Evolutionary conservation across 2,113 vertebrate genomes (phyloP), one percentile per base, ranked within the genome.

Genomic region (Vireo altiloquus): DNA sequence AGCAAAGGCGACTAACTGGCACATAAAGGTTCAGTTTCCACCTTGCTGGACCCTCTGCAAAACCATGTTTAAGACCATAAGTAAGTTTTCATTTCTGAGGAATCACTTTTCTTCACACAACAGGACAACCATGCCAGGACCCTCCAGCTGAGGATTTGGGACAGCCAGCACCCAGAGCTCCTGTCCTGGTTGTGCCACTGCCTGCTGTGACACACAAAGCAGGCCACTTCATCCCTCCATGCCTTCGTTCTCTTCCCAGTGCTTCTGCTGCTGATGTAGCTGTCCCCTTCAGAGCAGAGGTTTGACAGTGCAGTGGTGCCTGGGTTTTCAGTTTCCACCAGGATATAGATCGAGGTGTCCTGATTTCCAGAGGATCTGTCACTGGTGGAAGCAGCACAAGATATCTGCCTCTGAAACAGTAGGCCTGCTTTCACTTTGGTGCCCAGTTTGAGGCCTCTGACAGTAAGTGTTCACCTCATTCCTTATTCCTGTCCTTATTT

Each of bases 401-500:
- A 15, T 77, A 2, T 17, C 81, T 79, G 31, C 49, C 76, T 75
- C 68, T 69, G 88, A 53, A 59, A 33, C 57, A 21, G 3, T 30
- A 53, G 44, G 72, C 8, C 28, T 82, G 16, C 50, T 78, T 84
- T 82, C 33, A 53, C 69, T 78, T 60, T 82, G 86, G 64, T 71
- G 69, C 80, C 64, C 18, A 42, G 1, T 87, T 87, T 78, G 82
- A 92, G 86, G 88, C 65, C 69, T 89, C 86, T 92, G 92, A 90
- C 94, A 92, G n/a, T 68, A 87, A 82, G 37, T 50, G 82, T 65
- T 90, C 80, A 59, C 91, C 83, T 89, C 65, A 47, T 92, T 90
- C 90, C 88, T 94, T 93, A 90, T 92, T 93, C 42, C 31, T 25
- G 14, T 81, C 90, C 84, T 92, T 93, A 80, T 84, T 96, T 95